phyloP scores from a whole-genome alignment of 1,140 invertebrate genomes.

The Pteromalus puparum region DNA sequence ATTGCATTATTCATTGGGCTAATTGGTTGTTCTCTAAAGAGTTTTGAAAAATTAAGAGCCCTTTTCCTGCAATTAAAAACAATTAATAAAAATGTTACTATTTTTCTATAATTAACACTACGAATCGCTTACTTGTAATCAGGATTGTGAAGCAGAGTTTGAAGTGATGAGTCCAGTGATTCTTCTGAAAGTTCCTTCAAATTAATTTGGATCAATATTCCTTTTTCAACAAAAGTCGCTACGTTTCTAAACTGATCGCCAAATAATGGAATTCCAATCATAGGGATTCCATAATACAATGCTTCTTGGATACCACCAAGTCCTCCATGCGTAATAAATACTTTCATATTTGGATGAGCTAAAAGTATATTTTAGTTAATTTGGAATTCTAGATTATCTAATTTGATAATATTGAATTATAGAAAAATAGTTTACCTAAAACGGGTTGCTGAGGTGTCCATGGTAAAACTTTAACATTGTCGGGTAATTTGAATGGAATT shows the following conservation, averaged over 20 bases:
- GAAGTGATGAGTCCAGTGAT: not conserved
- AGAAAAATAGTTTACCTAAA: slow-evolving; percentile 70
- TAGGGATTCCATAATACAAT: slow-evolving; percentile 76
- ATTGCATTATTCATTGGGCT: slow-evolving; percentile 63
- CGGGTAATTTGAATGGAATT: slow-evolving; percentile 67
- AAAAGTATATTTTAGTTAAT: not conserved
- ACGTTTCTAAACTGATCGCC: slow-evolving; percentile 78
- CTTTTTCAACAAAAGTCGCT: slow-evolving; percentile 59
- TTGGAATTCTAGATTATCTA: not conserved
- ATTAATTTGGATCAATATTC: not conserved
- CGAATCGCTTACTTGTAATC: slow-evolving; percentile 5
- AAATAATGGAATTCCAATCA: slow-evolving; percentile 79
- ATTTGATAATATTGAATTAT: not conserved
- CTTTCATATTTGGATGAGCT: slow-evolving; percentile 23
- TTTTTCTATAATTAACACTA: slow-evolving; percentile 21
- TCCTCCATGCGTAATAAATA: slow-evolving; percentile 29
- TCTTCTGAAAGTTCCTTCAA: not conserved
- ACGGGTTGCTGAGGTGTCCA: slow-evolving; percentile 81
- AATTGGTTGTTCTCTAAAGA: slow-evolving; percentile 63
- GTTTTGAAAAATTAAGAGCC: slow-evolving; percentile 41
- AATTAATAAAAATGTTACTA: not conserved
- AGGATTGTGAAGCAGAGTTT: not conserved
- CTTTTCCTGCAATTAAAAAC: not conserved
- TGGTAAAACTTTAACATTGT: slow-evolving; percentile 77
- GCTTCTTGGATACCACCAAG: slow-evolving; percentile 76